Evolutionary conservation across 2,113 vertebrate genomes (phyloP), one percentile per base, ranked within the genome.

Genomic region (Elgaria multicarinata): DNA sequence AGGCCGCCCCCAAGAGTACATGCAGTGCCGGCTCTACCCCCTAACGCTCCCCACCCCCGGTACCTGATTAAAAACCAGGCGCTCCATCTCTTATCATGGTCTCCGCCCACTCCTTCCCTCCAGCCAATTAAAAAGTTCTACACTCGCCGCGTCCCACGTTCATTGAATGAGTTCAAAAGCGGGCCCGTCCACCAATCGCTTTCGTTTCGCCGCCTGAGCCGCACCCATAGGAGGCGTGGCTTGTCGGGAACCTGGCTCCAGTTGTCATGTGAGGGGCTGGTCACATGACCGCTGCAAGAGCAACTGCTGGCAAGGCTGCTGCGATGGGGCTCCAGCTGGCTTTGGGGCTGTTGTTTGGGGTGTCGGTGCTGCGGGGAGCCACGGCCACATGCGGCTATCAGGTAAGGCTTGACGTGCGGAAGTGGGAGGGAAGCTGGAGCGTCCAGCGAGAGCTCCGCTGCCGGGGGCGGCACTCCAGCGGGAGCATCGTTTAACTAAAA

Each of bases 191-290:
- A 6, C 10, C 39, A 0, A 3, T 1, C 1, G 2, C 13, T 92
- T 0, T 0, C 0, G 24, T 86, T 53, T 24, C 2, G 0, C 28
- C 3, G n/a, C n/a, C 64, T 33, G 24, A 58, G 53, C 50, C 66
- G 1, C 46, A 3, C 24, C 55, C 5, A 1, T 0, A 0, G 4
- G 0, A 77, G 85, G 55, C 1, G 74, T 3, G 36, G 44, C 0
- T 8, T 6, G 1, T 0, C 14, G 28, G 9, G 24, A 2, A 5
- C 0, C 7, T 14, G 0, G 3, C 1, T 1, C 36, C 14, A 28
- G 50, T 26, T 0, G 76, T 93, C 91, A 90, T 8, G 78, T 91
- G 87, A 42, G 10, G 4, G 8, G 0, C 0, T 0, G 7, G 24
- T 87, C 94, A 93, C 77, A 66, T 94, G 93, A 93, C 0, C 3